Base-by-base conservation (phyloP, 1,140 invertebrate species). In the Hesperophylax magnus region DNA sequence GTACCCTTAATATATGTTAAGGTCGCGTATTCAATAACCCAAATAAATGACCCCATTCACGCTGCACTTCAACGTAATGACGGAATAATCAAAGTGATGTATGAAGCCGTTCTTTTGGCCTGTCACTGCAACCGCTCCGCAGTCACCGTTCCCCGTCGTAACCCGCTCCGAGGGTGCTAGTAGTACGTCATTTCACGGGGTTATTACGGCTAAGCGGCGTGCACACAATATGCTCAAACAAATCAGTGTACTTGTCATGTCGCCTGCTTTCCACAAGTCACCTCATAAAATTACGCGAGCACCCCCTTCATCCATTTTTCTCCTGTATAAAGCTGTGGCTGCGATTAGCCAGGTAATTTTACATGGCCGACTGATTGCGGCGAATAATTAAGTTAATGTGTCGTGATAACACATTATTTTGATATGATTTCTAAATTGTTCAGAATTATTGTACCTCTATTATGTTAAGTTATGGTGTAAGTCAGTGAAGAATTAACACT, bases 381-480 rank as follows among this genome's bases (percentile, higher is more conserved):
- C 0, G 71, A 20, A 75, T 81, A 81, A 81, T 81, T 81, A 71
- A 81, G 18, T 77, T 71, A 81, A 81, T 81, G 80, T 81, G 80
- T 81, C 74, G 53, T 77, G 80, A 81, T 81, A 81, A 72, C 75
- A 61, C 63, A 71, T 76, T 76, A 17, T 76, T 76, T 76, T 76
- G 56, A 76, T 47, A 76, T 76, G 39, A 60, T 76, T 60, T 60
- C 58, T 60, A 76, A 76, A 76, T 76, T 61, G 74, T 76, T 60
- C 74, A 60, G 31, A 61, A 76, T 76, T 47, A 47, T 47, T 76
- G 18, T 60, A 24, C 54, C 74, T 18, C 27, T 60, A 60, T 61
- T 76, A 60, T 76, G 34, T 76, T 58, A 39, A 61, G 58, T 60
- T 39, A 61, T 76, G 74, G 74, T 72, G 69, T 27, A 17, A 24